Evolutionary conservation across 2,797 vertebrate genomes (phyloP).

Genomic region (Macroramphosus scolopax): DNA sequence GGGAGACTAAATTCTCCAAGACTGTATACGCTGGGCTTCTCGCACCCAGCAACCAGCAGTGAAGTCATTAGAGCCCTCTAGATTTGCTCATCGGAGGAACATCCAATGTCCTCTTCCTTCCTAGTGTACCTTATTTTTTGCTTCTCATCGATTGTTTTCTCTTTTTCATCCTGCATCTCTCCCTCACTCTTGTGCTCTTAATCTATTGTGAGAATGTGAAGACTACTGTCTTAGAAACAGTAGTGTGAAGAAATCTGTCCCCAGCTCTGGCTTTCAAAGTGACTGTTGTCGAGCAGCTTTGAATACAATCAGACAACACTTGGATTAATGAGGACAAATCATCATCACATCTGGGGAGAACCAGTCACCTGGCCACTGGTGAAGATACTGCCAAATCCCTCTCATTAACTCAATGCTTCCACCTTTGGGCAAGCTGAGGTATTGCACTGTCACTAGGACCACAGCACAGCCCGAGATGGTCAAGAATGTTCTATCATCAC

Average conservation of each 20-base stretch:
- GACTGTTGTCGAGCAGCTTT: constrained; percentile 52
- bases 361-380: constrained; percentile 54
- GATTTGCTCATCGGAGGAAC: constrained; percentile 56
- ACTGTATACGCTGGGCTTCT: constrained; percentile 61
- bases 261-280: constrained; percentile 37
- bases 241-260: constrained; percentile 42
- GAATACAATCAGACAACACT: constrained; percentile 48
- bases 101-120: constrained; percentile 37
- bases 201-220: constrained; percentile 72
- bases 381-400: constrained; percentile 61
- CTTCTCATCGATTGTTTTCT: constrained; percentile 35
- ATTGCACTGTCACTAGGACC: constrained; percentile 68
- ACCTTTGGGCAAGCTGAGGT: constrained; percentile 53
- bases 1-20: constrained; percentile 49
- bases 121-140: constrained; percentile 37
- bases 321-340: constrained; percentile 41
- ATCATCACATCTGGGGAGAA: constrained; percentile 48
- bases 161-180: constrained; percentile 28
- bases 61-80: constrained; percentile 61
- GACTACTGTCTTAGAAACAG: constrained; percentile 72
- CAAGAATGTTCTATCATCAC: constrained; percentile 57
- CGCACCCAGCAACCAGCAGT: constrained; percentile 62
- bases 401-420: constrained; percentile 65
- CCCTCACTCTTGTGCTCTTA: constrained; percentile 52
- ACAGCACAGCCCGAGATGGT: constrained; percentile 51